Evolutionary conservation across 2,888 invertebrate genomes (phyloP).

Genomic region (Microdon myrmicae): DNA sequence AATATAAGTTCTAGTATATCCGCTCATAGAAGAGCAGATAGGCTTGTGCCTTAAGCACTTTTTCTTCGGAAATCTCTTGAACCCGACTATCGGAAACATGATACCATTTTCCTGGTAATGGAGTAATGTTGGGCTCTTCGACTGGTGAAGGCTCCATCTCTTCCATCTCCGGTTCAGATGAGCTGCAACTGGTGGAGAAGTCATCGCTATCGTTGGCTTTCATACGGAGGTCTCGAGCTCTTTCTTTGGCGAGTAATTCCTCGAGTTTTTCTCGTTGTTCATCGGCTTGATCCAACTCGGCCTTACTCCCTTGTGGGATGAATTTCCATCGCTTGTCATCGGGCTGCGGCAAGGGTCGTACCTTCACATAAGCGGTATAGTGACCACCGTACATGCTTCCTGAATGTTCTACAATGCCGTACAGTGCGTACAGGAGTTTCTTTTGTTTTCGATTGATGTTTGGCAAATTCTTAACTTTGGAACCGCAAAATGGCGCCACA

Average conservation of each 20-base stretch:
- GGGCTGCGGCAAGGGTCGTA: conserved; percentile 72
- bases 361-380: conserved; percentile 95
- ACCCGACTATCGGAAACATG: conserved; percentile 92
- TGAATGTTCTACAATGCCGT: conserved; percentile 95
- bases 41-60: conserved; percentile 87
- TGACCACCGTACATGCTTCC: conserved; percentile 86
- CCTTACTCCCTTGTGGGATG: conserved; percentile 73
- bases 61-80: conserved; percentile 80
- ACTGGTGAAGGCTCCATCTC: conserved; percentile 51
- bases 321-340: conserved; percentile 80
- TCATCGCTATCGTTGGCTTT: conserved; percentile 68
- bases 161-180: conserved; percentile 60
- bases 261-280: conserved; percentile 67
- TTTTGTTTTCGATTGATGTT: conserved; percentile 73
- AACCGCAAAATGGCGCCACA: conserved; percentile 89
- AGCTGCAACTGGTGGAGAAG: conserved; percentile 71
- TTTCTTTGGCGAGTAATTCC: conserved; percentile 62
- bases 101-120: conserved; percentile 87
- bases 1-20: conserved; percentile 72
- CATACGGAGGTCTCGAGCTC: conserved; percentile 62
- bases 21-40: conserved; percentile 97
- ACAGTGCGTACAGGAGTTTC: conserved; percentile 85
- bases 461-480: conserved; percentile 72
- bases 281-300: conserved; percentile 68
- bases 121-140: conserved; percentile 59